phyloP scores from a whole-genome alignment of 1,140 invertebrate genomes.

The Drosophila pruinosa region DNA sequence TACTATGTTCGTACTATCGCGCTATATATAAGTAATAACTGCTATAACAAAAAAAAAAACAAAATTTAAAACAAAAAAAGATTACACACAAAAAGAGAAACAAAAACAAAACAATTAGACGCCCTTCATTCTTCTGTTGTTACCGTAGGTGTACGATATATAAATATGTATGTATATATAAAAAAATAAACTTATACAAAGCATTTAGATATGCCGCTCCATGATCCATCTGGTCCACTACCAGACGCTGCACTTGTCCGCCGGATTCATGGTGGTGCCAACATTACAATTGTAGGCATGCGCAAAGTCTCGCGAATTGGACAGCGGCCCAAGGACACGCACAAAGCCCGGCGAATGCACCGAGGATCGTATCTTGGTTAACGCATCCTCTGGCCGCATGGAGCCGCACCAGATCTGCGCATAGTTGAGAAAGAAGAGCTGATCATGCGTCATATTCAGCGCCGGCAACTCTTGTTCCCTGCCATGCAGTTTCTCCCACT shows the following conservation, averaged over 20 bases:
- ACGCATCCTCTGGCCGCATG: constrained; percentile 97
- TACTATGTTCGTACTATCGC: constrained; percentile 39
- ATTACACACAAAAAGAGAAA: not conserved
- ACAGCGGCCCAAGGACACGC: constrained; percentile 94
- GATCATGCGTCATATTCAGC: constrained; percentile 92
- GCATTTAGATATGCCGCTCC: constrained; percentile 10
- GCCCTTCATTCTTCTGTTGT: constrained; percentile 14
- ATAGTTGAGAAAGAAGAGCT: constrained; percentile 95
- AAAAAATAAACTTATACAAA: constrained; percentile 41
- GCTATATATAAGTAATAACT: constrained; percentile 17
- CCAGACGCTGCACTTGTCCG: constrained; percentile 96
- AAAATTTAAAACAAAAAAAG: not conserved
- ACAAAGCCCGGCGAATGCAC: constrained; percentile 97
- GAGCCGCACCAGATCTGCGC: constrained; percentile 98
- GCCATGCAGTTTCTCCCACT: constrained; percentile 89
- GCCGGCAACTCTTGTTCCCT: constrained; percentile 90
- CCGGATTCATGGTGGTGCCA: constrained; percentile 95
- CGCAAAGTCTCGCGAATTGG: constrained; percentile 96
- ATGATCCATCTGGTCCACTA: constrained; percentile 83
- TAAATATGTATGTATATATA: constrained; percentile 11
- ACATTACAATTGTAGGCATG: constrained; percentile 90
- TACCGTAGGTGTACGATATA: constrained; percentile 5
- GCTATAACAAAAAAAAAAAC: constrained; percentile 10
- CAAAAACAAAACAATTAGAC: constrained; percentile 11
- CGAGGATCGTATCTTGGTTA: constrained; percentile 96